Conservation (phyloP, 30 jellyfish, hydroid and myxozoan genomes). For the Nemopilema nomurai region DNA sequence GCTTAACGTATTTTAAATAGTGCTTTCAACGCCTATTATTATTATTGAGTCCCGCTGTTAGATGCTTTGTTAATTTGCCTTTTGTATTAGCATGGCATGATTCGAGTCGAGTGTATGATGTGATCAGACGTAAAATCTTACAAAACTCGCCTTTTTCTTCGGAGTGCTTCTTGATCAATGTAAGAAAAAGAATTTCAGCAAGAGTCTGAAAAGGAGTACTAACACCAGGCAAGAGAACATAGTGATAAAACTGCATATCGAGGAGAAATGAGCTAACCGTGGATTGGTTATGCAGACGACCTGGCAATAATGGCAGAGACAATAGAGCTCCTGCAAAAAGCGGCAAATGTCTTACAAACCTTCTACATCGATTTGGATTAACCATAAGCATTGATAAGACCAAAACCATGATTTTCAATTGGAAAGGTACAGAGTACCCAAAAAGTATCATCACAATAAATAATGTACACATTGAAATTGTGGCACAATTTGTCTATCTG, state of each 20-base stretch:
- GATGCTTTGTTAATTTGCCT: background rate
- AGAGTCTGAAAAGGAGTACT: background rate
- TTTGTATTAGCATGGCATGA: background rate
- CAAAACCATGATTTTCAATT: too few species aligned
- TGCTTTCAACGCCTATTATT: background rate
- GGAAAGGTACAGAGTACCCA: constrained; percentile 40
- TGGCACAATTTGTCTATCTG: constrained; percentile 36
- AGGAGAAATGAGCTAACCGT: too few species aligned
- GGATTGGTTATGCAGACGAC: too few species aligned
- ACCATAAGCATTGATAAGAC: too few species aligned
- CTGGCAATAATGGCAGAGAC: too few species aligned
- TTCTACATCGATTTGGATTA: too few species aligned
- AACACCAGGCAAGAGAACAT: constrained; percentile 5
- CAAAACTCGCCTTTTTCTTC: background rate
- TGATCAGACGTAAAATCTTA: background rate
- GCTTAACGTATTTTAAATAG: background rate
- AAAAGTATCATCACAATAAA: constrained; percentile 12
- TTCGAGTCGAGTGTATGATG: background rate
- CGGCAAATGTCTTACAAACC: too few species aligned
- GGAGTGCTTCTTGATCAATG: background rate
- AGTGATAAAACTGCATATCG: background rate
- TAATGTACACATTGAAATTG: constrained; percentile 26
- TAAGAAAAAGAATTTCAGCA: background rate
- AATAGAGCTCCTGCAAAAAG: too few species aligned
- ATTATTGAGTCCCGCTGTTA: background rate